Percentiles rank a stretch among this genome's conserved stretches.
These are phyloP conservation scores for Sander vitreus DNA, from an alignment of 2,113 vertebrate genomes.

Conservation along the genomic window DNA sequence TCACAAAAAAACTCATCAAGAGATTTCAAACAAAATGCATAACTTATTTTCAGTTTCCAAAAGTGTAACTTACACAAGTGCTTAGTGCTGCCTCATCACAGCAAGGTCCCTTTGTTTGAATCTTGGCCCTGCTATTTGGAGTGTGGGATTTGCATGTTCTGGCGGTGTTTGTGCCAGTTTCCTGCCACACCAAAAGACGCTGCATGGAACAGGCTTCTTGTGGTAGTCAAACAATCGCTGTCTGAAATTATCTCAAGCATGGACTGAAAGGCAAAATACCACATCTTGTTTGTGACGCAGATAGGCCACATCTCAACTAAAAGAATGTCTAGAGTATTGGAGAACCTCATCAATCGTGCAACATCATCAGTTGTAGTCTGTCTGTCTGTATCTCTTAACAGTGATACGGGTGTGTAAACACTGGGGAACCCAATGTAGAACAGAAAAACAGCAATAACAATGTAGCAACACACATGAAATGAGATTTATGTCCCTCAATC, in stretches of 20 bases:
- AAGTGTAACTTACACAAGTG: slow-evolving; percentile 5
- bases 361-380: neutral
- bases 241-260: slow-evolving; percentile 10
- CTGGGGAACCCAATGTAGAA: neutral
- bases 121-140: slow-evolving; percentile 25
- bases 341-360: neutral
- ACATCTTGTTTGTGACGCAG: slow-evolving; percentile 23
- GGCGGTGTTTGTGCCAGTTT: slow-evolving; percentile 37
- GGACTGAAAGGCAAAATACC: slow-evolving; percentile 11
- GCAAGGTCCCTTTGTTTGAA: slow-evolving; percentile 28
- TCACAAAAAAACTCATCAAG: neutral
- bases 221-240: neutral
- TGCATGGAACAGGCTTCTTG: slow-evolving; percentile 5
- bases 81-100: slow-evolving; percentile 32
- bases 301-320: neutral
- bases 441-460: neutral
- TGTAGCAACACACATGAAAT: neutral
- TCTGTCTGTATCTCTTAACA: neutral
- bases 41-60: neutral
- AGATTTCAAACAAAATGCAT: slow-evolving; percentile 3
- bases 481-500: neutral
- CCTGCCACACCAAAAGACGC: slow-evolving; percentile 25
- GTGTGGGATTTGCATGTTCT: slow-evolving; percentile 22
- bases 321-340: neutral
- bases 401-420: neutral